These are phyloP conservation scores for Dendrolimus punctatus DNA, from an alignment of 1,140 invertebrate species.

Conservation along the genomic window DNA sequence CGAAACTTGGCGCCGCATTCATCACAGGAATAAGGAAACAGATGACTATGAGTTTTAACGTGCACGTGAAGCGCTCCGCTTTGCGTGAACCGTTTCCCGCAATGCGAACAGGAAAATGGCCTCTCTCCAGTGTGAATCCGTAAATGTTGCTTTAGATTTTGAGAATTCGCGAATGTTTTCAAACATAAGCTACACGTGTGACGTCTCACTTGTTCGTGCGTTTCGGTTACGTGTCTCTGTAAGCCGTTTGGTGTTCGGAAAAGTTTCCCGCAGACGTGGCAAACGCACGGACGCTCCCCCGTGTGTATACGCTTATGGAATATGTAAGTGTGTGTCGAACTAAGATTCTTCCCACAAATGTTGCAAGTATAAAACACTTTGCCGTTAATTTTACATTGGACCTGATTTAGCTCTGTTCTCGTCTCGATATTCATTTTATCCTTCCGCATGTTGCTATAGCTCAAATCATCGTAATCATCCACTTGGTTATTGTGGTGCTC, in stretches of 20 bases:
- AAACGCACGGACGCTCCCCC: conserved; percentile 81
- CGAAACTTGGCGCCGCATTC: conserved; percentile 77
- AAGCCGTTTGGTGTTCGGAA: conserved; percentile 78
- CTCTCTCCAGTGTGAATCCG: conserved; percentile 79
- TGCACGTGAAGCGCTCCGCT: conserved; percentile 62
- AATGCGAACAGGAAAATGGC: conserved; percentile 74
- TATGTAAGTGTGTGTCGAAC: conserved; percentile 74
- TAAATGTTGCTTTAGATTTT: conserved; percentile 73
- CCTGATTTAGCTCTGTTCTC: conserved; percentile 33
- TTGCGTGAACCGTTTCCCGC: conserved; percentile 64
- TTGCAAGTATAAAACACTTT: conserved; percentile 72
- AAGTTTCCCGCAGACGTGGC: conserved; percentile 81
- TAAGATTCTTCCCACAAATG: conserved; percentile 74
- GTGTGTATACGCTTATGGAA: conserved; percentile 79
- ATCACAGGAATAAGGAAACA: conserved; percentile 74
- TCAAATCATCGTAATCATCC: conserved; percentile 41
- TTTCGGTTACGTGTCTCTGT: conserved; percentile 75
- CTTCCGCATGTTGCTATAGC: conserved; percentile 34
- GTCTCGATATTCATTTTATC: conserved; percentile 41
- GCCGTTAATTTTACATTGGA: conserved; percentile 33
- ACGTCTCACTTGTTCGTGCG: conserved; percentile 76
- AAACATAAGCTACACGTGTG: conserved; percentile 70
- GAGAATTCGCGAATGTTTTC: conserved; percentile 73
- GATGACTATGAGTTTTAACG: conserved; percentile 68
- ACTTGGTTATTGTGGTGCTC: conserved; percentile 7